Evolutionary conservation across 2,888 invertebrate species (phyloP).

Genomic region (Eremobia ochroleuca): DNA sequence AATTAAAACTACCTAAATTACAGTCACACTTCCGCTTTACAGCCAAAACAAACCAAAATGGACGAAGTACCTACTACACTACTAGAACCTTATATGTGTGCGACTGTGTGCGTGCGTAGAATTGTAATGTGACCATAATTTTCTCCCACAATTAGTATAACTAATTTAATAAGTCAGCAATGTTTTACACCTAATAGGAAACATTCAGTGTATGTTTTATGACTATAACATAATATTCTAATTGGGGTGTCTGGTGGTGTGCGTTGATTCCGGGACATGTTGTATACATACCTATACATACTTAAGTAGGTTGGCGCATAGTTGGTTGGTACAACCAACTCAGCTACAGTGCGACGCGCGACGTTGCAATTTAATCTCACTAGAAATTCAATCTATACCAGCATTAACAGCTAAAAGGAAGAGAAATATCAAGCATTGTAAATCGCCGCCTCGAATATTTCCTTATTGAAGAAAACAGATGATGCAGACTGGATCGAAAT

Average conservation of each 20-base stretch:
- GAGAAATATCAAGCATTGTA: slow-evolving; percentile 56
- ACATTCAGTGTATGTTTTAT: neutral
- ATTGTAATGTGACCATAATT: too few species aligned
- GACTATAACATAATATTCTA: neutral
- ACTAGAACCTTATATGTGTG: too few species aligned
- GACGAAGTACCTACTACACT: too few species aligned
- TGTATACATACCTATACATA: neutral
- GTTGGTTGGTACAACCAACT: neutral
- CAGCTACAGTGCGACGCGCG: neutral
- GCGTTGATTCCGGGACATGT: neutral
- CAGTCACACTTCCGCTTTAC: too few species aligned
- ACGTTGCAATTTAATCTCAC: slow-evolving; percentile 37
- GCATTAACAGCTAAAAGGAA: slow-evolving; percentile 41
- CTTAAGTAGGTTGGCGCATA: neutral
- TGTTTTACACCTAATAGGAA: too few species aligned
- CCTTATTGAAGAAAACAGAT: slow-evolving; percentile 66
- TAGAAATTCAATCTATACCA: slow-evolving; percentile 42
- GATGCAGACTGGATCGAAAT: slow-evolving; percentile 62
- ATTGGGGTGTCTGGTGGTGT: neutral
- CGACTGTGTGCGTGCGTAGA: too few species aligned
- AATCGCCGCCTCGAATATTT: slow-evolving; percentile 53
- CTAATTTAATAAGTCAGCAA: too few species aligned
- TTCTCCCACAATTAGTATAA: too few species aligned
- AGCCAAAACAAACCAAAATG: too few species aligned
- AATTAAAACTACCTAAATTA: too few species aligned